A percentile compares a stretch with the other conserved stretches of the same genome.
These are phyloP conservation scores for Protobothrops flavoviridis DNA, from an alignment of 2,113 vertebrate species.

Conservation along the genomic window DNA sequence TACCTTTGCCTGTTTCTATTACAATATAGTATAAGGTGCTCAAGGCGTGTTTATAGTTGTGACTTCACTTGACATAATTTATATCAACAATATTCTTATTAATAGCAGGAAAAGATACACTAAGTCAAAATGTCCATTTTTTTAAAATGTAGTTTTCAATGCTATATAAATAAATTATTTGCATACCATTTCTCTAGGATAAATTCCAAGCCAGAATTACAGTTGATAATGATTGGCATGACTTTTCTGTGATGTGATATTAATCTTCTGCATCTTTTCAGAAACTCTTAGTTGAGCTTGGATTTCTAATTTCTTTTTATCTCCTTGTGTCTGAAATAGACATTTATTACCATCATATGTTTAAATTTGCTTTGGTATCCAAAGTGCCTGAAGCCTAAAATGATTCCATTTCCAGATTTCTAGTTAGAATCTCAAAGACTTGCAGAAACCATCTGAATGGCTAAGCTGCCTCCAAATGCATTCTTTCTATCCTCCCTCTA, in stretches of 20 bases:
- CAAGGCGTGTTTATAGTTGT: neutral
- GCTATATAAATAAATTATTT: neutral
- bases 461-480: neutral
- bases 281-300: neutral
- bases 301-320: neutral
- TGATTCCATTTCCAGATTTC: neutral
- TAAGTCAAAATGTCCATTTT: neutral
- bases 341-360: neutral
- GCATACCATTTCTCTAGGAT: neutral
- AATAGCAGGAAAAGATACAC: neutral
- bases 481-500: neutral
- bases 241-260: neutral
- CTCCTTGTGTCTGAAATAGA: neutral
- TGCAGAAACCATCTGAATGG: neutral
- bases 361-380: neutral
- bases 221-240: neutral
- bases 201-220: neutral
- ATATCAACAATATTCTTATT: neutral
- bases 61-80: neutral
- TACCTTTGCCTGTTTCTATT: neutral
- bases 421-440: neutral
- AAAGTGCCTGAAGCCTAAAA: neutral
- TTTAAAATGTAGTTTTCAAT: neutral
- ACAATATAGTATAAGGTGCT: neutral
- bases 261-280: neutral